phyloP scores from a whole-genome alignment of 2,888 invertebrate genomes.

The Diplolepis rosae region DNA sequence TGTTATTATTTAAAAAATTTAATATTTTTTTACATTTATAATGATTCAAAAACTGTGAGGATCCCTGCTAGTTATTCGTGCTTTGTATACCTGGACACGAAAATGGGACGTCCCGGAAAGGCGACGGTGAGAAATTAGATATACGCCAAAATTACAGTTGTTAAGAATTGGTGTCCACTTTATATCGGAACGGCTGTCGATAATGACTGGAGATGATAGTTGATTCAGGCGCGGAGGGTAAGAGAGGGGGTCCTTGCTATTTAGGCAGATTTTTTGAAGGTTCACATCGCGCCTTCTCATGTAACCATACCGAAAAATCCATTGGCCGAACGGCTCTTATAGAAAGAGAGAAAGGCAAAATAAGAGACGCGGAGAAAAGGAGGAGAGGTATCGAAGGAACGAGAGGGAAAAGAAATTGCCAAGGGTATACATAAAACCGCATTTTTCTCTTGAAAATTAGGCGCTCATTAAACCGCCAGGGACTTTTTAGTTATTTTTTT shows the following conservation, averaged over 20 bases:
- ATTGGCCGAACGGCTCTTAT: constrained; percentile 29
- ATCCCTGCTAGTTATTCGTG: neutral
- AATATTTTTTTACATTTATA: no score
- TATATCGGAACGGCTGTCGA: constrained; percentile 29
- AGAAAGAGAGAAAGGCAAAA: constrained; percentile 24
- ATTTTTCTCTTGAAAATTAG: constrained; percentile 59
- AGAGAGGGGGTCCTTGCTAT: constrained; percentile 26
- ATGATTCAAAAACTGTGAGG: no score
- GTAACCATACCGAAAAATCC: constrained; percentile 40
- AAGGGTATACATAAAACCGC: constrained; percentile 51
- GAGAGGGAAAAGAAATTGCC: constrained; percentile 52
- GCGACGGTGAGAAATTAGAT: neutral
- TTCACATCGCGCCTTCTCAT: constrained; percentile 38
- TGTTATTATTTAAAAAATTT: no score
- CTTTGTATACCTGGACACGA: neutral
- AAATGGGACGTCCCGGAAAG: neutral
- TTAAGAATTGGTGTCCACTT: constrained; percentile 11
- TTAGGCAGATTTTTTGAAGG: constrained; percentile 34
- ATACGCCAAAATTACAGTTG: constrained; percentile 13
- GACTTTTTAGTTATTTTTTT: constrained; percentile 46
- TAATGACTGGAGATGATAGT: constrained; percentile 25
- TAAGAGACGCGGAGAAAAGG: constrained; percentile 23
- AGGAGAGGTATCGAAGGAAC: constrained; percentile 31
- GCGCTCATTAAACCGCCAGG: constrained; percentile 56
- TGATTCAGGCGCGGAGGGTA: neutral